Evolutionary conservation across 2,113 vertebrate genomes (phyloP).

Genomic region (Dolichallabes microphthalmus): DNA sequence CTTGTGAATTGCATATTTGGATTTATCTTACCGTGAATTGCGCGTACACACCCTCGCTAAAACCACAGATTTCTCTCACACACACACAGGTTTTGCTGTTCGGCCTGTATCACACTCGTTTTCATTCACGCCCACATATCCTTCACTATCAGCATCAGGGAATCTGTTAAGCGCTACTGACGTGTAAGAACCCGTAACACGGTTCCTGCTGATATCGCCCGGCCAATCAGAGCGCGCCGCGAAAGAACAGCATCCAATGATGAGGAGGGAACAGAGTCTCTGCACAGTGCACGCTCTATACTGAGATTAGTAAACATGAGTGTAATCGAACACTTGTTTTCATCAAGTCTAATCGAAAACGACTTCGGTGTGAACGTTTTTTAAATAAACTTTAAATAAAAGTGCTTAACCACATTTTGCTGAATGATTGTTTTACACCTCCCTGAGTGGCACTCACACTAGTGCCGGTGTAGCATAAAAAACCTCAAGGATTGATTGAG

Average conservation of each 20-base stretch:
- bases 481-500: too few species aligned
- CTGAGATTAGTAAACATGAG: neutral
- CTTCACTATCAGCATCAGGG: slow-evolving; percentile 18
- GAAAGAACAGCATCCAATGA: neutral
- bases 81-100: slow-evolving; percentile 36
- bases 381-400: neutral
- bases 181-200: slow-evolving; percentile 14
- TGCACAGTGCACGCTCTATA: neutral
- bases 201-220: slow-evolving; percentile 19
- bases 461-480: too few species aligned
- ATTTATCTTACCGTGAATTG: slow-evolving; percentile 24
- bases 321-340: neutral
- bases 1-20: slow-evolving; percentile 23
- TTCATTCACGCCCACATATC: neutral
- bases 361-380: neutral
- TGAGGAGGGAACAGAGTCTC: neutral
- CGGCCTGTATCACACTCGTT: slow-evolving; percentile 49
- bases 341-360: neutral
- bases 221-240: neutral
- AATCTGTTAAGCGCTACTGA: slow-evolving; percentile 31
- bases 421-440: too few species aligned
- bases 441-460: too few species aligned
- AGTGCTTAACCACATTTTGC: neutral
- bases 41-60: slow-evolving; percentile 17
- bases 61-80: slow-evolving; percentile 9